A percentile compares a stretch with the other conserved stretches of the same genome.
Evolutionary conservation across 2,797 vertebrate species (phyloP).

Genomic region (Ciconia nigra): DNA sequence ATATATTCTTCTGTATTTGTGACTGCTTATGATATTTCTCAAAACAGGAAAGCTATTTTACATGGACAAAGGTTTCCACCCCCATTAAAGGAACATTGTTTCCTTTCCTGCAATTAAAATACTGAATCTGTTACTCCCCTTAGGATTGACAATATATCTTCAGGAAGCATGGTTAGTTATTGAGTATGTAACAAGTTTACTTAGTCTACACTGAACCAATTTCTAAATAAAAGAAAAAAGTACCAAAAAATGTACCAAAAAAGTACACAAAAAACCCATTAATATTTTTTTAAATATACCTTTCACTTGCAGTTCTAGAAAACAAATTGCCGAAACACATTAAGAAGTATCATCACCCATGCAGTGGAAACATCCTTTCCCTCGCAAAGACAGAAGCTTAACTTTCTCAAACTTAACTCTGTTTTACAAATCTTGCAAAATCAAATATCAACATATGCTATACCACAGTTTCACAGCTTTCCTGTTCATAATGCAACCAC

Average conservation of each 20-base stretch:
- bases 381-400: not conserved
- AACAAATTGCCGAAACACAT: not conserved
- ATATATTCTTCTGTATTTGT: slow-evolving; percentile 2
- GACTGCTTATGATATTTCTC: not conserved
- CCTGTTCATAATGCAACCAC: not conserved
- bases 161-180: not conserved
- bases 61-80: not conserved
- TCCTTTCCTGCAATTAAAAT: not conserved
- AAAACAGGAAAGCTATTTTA: not conserved
- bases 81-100: not conserved
- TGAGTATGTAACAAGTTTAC: not conserved
- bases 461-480: not conserved
- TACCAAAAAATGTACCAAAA: not conserved
- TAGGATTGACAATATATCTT: not conserved
- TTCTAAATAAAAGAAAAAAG: not conserved
- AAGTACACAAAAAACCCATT: not conserved
- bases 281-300: not conserved
- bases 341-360: not conserved
- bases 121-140: not conserved
- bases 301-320: not conserved
- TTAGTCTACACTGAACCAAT: not conserved
- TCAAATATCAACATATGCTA: not conserved
- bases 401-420: not conserved
- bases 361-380: not conserved
- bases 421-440: not conserved